Evolutionary conservation across 2,113 vertebrate species (phyloP).

Genomic region (Corythornis cristatus): DNA sequence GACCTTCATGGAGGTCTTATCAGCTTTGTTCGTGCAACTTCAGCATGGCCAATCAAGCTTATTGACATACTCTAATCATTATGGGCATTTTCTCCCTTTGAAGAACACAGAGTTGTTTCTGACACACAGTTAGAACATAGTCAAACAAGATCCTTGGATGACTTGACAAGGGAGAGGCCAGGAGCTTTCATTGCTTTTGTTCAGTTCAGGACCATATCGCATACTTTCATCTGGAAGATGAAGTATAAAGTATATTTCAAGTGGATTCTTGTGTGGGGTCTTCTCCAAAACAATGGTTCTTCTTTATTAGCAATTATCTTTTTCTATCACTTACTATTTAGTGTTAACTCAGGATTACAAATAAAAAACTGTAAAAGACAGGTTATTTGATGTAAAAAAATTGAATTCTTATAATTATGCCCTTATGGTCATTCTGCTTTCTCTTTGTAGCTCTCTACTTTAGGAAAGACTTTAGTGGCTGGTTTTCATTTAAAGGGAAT

Average conservation of each 20-base stretch:
- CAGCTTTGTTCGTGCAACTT: neutral
- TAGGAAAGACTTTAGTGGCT: neutral
- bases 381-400: neutral
- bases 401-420: too few species aligned
- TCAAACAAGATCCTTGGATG: neutral
- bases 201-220: neutral
- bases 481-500: constrained; percentile 8
- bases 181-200: neutral
- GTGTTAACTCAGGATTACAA: neutral
- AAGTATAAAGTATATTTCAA: neutral
- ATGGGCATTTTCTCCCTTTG: neutral
- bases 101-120: neutral
- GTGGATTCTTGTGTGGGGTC: neutral
- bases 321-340: neutral
- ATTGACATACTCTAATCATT: neutral
- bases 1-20: neutral
- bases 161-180: neutral
- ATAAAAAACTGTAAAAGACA: neutral
- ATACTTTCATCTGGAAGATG: neutral
- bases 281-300: neutral
- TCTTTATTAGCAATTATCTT: neutral
- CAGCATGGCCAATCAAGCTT: neutral
- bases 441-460: neutral
- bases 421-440: neutral
- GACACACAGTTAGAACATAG: neutral